Base-by-base conservation (phyloP, 1,140 invertebrate species). In the Trialeurodes vaporariorum region DNA sequence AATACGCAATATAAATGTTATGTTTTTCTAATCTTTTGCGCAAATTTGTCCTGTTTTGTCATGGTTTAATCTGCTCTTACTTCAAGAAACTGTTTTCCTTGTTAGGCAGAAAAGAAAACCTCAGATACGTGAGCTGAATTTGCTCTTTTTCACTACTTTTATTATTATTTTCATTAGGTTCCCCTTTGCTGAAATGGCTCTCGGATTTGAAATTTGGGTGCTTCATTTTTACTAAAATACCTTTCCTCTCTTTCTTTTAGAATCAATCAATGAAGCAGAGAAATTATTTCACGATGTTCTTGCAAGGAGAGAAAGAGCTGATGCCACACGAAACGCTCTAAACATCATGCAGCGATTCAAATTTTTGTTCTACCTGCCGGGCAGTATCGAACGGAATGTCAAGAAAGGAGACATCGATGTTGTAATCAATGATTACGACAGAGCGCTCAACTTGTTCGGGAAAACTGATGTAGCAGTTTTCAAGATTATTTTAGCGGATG, bases 351-450 rank as follows among this genome's bases (percentile, higher is more conserved):
- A 94, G 62, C 83, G 95, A 66, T 94, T 91, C 76, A 82, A 84
- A 69, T 98, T 98, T 79, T 83, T 99, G 0, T 98, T 99, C 77
- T 95, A 96, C 76, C 83, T 99, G 70, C 95, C 96, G 1, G 87
- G 92, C 34, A 91, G 89, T 64, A 98, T 99, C 66, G 93, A 98
- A 71, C 88, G 88, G 67, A 96, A 96, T 73, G 94, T 98, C 68
- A 85, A 90, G 72, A 90, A 91, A 75, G 94, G 92, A 62, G 96
- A 99, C 75, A 98, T 96, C 77, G 94, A 98, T 78, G 85, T 96
- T 25, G 93, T 98, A 24, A 96, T 99, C 65, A 99, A 97, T 77
- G 97, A 99, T 79, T 99, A 98, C 77, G 89, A 93, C 0, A 83
- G 96, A 74, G 96, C 95, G 2, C 96, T 95, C 75, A 94, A 96